Evolutionary conservation across 2,113 vertebrate species (phyloP), one percentile per base, ranked within the genome.

Genomic region (Barbus barbus): DNA sequence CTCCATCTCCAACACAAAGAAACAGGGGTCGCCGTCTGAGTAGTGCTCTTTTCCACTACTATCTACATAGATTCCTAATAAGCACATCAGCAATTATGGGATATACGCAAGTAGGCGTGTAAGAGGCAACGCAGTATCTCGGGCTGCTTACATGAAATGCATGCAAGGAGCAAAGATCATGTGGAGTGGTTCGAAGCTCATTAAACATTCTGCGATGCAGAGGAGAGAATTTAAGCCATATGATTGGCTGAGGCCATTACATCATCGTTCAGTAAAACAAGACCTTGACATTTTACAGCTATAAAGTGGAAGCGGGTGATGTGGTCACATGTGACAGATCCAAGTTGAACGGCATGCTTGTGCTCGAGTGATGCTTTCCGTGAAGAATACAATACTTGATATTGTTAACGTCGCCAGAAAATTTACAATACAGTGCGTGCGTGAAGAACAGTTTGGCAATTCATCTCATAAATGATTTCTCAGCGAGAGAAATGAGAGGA

Each of bases 121-220:
- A 80, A 79, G 88, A 88, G 88, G 87, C 89, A 82, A 88, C 83
- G 81, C 86, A 90, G 87, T 79, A 44, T 79, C 58, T 41, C 53
- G 84, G 78, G 88, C 56, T 56, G 53, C 88, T 88, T n/a, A 89
- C 87, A 86, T 84, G 90, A 88, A 85, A 53, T 44, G 86, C 93
- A 94, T 93, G 93, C 93, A 90, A 90, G 90, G 89, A 88, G 87
- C 84, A 46, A 74, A 76, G 78, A 78, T 81, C 41, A 28, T n/a
- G 61, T 63, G 22, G 58, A 56, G 31, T 86, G 72, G 14, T 76
- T 56, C 7, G 12, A 67, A 81, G 79, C 63, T 78, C n/a, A 44
- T 71, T 63, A 41, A 58, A 31, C 18, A 75, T 77, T 60, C 79
- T 82, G 60, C 6, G 60, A 56, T 8, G 72, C 56, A 38, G 51